phyloP scores from a whole-genome alignment of 2,797 vertebrate genomes.

The Esox lucius region DNA sequence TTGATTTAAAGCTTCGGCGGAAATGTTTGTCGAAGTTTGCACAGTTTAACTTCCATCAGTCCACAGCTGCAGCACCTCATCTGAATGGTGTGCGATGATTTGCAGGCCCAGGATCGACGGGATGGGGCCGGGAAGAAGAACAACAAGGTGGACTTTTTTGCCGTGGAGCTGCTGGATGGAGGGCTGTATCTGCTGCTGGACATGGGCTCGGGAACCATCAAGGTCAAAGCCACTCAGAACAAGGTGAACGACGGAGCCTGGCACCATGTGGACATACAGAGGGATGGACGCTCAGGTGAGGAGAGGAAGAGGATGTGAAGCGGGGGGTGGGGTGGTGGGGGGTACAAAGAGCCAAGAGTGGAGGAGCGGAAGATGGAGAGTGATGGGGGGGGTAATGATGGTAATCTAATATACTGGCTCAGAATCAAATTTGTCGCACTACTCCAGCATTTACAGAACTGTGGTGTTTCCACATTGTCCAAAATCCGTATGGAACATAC shows the following conservation, averaged over 20 bases:
- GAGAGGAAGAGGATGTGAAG: not conserved
- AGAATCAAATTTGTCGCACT: not conserved
- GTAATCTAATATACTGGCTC: not conserved
- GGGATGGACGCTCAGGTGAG: conserved; percentile 94
- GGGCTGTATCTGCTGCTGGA: conserved; percentile 93
- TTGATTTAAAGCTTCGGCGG: not conserved
- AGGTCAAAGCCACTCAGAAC: conserved; percentile 94
- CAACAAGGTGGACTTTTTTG: conserved; percentile 97
- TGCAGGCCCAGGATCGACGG: conserved; percentile 84
- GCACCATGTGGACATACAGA: conserved; percentile 98
- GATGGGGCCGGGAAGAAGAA: conserved; percentile 91
- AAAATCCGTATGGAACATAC: not conserved
- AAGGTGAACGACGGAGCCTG: conserved; percentile 96
- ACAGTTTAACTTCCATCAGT: not conserved
- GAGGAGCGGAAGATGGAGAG: not conserved
- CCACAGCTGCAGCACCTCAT: not conserved
- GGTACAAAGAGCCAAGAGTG: not conserved
- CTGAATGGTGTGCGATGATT: not conserved
- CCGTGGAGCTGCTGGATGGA: conserved; percentile 93
- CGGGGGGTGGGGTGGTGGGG: not conserved
- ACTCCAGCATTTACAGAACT: not conserved
- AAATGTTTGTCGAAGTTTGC: not conserved
- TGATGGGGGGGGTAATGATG: not conserved
- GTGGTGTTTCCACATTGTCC: not conserved
- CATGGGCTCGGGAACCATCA: conserved; percentile 98